Evolutionary conservation across 2,888 invertebrate genomes (phyloP).

Genomic region (Phortica magna): DNA sequence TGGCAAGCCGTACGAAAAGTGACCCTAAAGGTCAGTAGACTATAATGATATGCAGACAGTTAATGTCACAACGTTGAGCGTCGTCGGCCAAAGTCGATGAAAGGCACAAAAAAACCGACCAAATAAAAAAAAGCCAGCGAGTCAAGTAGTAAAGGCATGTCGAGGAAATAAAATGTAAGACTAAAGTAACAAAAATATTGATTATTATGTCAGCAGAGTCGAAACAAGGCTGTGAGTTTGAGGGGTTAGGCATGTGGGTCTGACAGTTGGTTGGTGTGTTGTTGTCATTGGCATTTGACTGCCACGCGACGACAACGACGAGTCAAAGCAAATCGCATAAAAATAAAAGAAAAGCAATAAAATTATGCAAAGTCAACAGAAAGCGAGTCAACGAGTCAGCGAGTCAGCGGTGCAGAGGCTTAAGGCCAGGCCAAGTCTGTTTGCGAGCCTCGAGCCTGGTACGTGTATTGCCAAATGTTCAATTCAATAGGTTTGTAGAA

Average conservation of each 20-base stretch:
- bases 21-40: slow-evolving; percentile 24
- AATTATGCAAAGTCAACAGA: slow-evolving; percentile 73
- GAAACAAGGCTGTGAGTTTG: background rate
- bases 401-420: background rate
- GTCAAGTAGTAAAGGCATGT: slow-evolving; percentile 22
- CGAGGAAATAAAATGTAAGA: slow-evolving; percentile 45
- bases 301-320: slow-evolving; percentile 44
- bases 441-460: slow-evolving; percentile 52
- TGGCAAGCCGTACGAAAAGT: slow-evolving; percentile 20
- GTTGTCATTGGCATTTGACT: slow-evolving; percentile 1
- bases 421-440: slow-evolving; percentile 2
- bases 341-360: slow-evolving; percentile 72
- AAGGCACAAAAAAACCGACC: slow-evolving; percentile 9
- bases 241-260: background rate
- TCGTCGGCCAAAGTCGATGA: slow-evolving; percentile 16
- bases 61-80: slow-evolving; percentile 35
- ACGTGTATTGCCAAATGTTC: slow-evolving; percentile 58
- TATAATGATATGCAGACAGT: slow-evolving; percentile 34
- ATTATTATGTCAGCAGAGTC: slow-evolving; percentile 62
- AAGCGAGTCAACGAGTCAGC: slow-evolving; percentile 45
- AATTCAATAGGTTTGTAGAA: background rate
- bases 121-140: slow-evolving; percentile 29
- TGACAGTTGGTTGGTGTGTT: slow-evolving; percentile 34
- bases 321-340: slow-evolving; percentile 59
- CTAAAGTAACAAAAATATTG: slow-evolving; percentile 64